These are phyloP conservation scores for Mimas tiliae DNA, from an alignment of 2,888 invertebrate species.

Conservation along the genomic window DNA sequence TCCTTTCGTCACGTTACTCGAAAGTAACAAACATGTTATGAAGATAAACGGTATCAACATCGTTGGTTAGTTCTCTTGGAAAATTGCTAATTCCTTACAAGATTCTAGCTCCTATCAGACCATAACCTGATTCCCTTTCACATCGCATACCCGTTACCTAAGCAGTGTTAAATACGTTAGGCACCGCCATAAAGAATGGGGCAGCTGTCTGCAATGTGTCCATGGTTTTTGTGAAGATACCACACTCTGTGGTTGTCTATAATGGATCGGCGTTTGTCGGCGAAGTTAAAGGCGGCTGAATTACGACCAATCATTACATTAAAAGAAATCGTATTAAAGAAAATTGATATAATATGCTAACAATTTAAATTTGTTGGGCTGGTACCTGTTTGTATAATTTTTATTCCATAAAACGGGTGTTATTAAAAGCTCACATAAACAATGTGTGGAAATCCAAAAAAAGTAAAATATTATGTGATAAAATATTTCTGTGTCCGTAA, in stretches of 20 bases:
- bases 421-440: neutral
- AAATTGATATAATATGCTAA: neutral
- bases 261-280: neutral
- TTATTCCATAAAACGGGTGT: neutral
- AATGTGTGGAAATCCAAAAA: no score
- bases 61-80: neutral
- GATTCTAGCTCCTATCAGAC: neutral
- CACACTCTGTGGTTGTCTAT: conserved; percentile 5
- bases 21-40: neutral
- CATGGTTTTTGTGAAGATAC: conserved; percentile 15
- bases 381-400: neutral
- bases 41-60: neutral
- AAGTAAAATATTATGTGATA: no score
- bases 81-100: conserved; percentile 4
- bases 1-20: neutral
- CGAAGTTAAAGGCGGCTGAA: neutral
- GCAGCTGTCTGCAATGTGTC: neutral
- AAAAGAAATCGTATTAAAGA: neutral
- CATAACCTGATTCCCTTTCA: neutral
- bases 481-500: no score
- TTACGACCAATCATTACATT: neutral
- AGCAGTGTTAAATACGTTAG: conserved; percentile 16
- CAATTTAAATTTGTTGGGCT: neutral
- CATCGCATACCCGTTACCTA: conserved; percentile 8
- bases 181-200: neutral